Evolutionary conservation across 2,888 invertebrate genomes (phyloP), one percentile per base, ranked within the genome.

Genomic region (Syrphus vitripennis): DNA sequence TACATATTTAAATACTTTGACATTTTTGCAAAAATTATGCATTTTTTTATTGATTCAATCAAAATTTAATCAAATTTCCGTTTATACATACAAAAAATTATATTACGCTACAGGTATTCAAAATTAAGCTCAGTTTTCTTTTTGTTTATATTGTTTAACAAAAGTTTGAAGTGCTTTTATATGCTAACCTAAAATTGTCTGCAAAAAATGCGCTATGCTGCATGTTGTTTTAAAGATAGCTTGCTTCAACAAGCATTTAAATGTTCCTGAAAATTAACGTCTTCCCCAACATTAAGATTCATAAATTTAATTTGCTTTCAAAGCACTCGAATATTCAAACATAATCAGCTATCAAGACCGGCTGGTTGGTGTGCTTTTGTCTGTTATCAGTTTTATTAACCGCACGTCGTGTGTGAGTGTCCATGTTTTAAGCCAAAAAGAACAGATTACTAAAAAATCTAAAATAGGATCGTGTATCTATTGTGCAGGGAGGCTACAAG

Each of bases 401-500:
- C 90, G 91, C 92, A 92, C 91, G 91, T 88, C 89, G 90, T 90
- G 90, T 90, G 90, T 90, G 90, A 90, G 88, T 91, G 89, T 90
- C 89, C 88, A 87, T 87, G 90, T 91, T 90, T 88, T 77, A 83
- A 69, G 31, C 72, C 74, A 65, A 77, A 72, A 88, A 87, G 91
- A 92, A 91, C 91, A 90, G 90, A 89, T 88, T 91, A 89, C 91
- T 91, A 91, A 92, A 90, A 91, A 90, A 88, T 90, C 91, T 91
- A 91, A 92, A 93, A 91, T 90, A 94, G 95, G 95, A 94, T 94
- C 95, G 93, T 92, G 95, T 94, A 90, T 94, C 93, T 91, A 94
- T 93, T 92, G 95, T 95, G 88, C 95, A 95, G 94, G 95, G 95
- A 89, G 95, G 95, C 74, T 95, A 95, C 92, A 93, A 93, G 89